These are phyloP conservation scores for Eupeodes corollae DNA, from an alignment of 1,140 invertebrate genomes.

Conservation along the genomic window DNA sequence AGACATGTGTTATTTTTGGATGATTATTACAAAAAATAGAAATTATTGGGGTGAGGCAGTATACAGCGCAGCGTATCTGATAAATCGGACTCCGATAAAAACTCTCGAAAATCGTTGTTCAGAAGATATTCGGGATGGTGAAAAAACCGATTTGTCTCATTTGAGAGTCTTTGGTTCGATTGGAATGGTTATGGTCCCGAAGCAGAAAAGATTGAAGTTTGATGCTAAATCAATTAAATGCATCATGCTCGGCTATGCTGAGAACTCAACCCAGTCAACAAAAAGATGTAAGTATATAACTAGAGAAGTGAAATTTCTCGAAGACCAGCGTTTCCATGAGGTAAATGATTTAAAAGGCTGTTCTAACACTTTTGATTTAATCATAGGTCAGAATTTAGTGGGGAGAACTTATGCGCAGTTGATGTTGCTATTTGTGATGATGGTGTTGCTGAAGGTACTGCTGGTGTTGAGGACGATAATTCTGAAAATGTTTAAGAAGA, in stretches of 20 bases:
- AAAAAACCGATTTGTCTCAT: conserved; percentile 21
- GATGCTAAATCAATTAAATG: conserved; percentile 20
- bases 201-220: conserved; percentile 23
- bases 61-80: conserved; percentile 12
- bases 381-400: conserved; percentile 30
- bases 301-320: conserved; percentile 23
- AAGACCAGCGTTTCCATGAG: conserved; percentile 22
- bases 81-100: conserved; percentile 10
- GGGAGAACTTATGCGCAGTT: not conserved
- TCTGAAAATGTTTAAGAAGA: too few species aligned
- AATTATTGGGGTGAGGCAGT: conserved; percentile 39
- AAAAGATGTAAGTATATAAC: conserved; percentile 14
- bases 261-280: conserved; percentile 17
- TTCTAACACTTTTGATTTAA: conserved; percentile 13
- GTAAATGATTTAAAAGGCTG: not conserved
- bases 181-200: conserved; percentile 31
- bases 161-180: conserved; percentile 36
- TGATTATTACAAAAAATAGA: conserved; percentile 19
- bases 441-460: not conserved
- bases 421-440: not conserved
- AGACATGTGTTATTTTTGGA: conserved; percentile 22
- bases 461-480: too few species aligned
- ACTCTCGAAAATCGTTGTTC: conserved; percentile 11
- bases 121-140: conserved; percentile 22
- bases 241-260: conserved; percentile 37